Percentiles rank a stretch among this genome's conserved stretches.
These are phyloP conservation scores for Oithona nana DNA, from an alignment of 2,888 invertebrate genomes.

Conservation along the genomic window DNA sequence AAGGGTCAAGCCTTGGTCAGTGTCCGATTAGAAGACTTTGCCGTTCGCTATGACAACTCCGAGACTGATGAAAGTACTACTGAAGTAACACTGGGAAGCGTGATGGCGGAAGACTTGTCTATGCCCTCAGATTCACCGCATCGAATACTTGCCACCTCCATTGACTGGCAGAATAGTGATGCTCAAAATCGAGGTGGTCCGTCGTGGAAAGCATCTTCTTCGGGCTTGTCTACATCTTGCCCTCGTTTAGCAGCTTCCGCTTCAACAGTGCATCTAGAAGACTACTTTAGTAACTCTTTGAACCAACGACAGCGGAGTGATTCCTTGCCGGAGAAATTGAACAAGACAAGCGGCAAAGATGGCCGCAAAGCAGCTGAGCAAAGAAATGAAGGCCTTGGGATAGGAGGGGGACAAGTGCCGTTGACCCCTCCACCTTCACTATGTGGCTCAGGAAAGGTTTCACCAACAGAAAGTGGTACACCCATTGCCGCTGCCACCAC, in stretches of 20 bases:
- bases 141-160: slow-evolving; percentile 63
- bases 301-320: background rate
- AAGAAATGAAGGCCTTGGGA: slow-evolving; percentile 31
- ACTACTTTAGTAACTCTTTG: background rate
- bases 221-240: slow-evolving; percentile 51
- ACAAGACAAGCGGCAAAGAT: background rate
- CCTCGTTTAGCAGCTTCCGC: slow-evolving; percentile 39
- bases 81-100: slow-evolving; percentile 55
- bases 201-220: slow-evolving; percentile 21
- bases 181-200: slow-evolving; percentile 22
- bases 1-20: slow-evolving; percentile 40
- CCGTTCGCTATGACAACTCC: slow-evolving; percentile 47
- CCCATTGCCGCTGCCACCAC: slow-evolving; percentile 18
- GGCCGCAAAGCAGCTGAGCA: slow-evolving; percentile 37
- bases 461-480: no score
- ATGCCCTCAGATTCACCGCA: slow-evolving; percentile 56
- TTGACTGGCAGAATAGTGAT: slow-evolving; percentile 24
- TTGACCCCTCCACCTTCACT: background rate
- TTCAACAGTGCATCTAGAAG: no score
- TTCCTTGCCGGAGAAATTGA: background rate
- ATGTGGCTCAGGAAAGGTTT: slow-evolving; percentile 16
- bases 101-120: slow-evolving; percentile 74
- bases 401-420: background rate
- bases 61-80: slow-evolving; percentile 49
- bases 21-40: slow-evolving; percentile 62